Base-by-base conservation (phyloP, 2,113 vertebrate species). In the Nothobranchius kuhntae region DNA sequence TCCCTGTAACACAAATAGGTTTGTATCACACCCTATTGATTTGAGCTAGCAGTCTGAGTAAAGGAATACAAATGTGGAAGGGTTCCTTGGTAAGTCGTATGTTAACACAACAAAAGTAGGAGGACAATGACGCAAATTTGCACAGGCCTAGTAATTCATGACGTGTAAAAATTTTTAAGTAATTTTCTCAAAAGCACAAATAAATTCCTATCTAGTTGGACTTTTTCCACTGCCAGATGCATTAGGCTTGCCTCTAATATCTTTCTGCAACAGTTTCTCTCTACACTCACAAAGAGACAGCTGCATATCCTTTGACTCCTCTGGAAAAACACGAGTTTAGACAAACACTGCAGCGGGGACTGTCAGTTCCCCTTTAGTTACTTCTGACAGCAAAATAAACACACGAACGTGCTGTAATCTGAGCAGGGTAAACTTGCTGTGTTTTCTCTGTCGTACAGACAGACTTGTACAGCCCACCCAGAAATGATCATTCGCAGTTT, bases 301-400 rank as follows among this genome's bases (percentile, higher is more conserved):
- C 72, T 69, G 64, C 67, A 48, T 5, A 1, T 74, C 70, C 70
- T 77, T 71, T 74, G 69, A 79, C 52, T 82, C 65, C 64, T 38
- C 65, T 9, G 69, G 21, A 61, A 65, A 68, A 77, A 78, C 63
- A 75, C 7, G 4, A 58, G 53, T 65, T 47, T 48, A 44, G 57
- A 56, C 53, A 69, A 56, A 75, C 58, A 74, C 38, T 10, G 14
- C 65, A 69, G 52, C 42, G 17, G 26, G 12, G 47, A 14, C 77
- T 75, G 71, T 78, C 53, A 58, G 60, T 80, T 83, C 57, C 50
- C 35, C 15, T 80, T 72, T 80, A 51, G 71, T 81, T 73, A 59
- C 61, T 78, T 57, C 58, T 68, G 67, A 63, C 67, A 72, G 73
- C 53, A 69, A 77, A 78, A 77, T 75, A 75, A 81, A 74, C 65